Percentiles rank a stretch among this genome's conserved stretches.
phyloP scores from a whole-genome alignment of 2,888 invertebrate species.

The Torymus texanus region DNA sequence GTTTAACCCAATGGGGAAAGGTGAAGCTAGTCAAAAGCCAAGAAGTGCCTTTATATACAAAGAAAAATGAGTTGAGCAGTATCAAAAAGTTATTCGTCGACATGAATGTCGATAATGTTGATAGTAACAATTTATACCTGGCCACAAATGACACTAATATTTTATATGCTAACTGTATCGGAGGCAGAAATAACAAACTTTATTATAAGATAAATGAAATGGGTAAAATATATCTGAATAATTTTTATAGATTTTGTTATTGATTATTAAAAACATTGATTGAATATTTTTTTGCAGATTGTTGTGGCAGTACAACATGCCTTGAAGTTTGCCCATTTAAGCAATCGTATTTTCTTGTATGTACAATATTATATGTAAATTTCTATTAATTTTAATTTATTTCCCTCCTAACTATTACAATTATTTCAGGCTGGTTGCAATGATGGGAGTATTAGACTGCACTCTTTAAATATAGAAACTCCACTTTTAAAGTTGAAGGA shows the following conservation, averaged over 20 bases:
- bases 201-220: conserved; percentile 66
- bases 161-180: conserved; percentile 73
- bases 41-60: conserved; percentile 68
- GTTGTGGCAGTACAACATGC: conserved; percentile 73
- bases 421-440: conserved; percentile 74
- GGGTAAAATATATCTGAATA: conserved; percentile 57
- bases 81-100: conserved; percentile 69
- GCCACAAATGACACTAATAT: conserved; percentile 76
- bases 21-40: conserved; percentile 75
- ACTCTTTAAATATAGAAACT: conserved; percentile 73
- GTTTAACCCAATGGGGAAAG: conserved; percentile 73
- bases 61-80: conserved; percentile 56
- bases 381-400: conserved; percentile 1
- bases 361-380: conserved; percentile 46
- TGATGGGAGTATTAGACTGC: conserved; percentile 77
- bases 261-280: conserved; percentile 5
- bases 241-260: neutral
- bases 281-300: conserved; percentile 52
- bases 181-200: conserved; percentile 65
- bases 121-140: conserved; percentile 75
- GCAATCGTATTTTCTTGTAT: conserved; percentile 75
- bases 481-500: conserved; percentile 74
- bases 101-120: conserved; percentile 73
- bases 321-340: conserved; percentile 76
- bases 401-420: neutral